Evolutionary conservation across 1,140 invertebrate genomes (phyloP), one percentile per base, ranked within the genome.

Genomic region (Maconellicoccus hirsutus): DNA sequence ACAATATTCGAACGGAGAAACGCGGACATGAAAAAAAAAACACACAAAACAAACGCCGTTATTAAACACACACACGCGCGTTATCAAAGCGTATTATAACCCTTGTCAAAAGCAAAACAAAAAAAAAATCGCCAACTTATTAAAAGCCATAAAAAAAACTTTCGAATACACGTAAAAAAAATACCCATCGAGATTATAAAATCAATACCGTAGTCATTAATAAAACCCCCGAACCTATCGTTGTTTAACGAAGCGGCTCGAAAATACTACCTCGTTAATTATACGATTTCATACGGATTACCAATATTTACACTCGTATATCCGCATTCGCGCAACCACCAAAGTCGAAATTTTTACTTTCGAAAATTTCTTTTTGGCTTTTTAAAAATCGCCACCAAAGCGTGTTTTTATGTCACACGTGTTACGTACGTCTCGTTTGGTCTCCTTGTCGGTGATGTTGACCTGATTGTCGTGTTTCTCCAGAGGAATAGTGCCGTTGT

Each of bases 401-500:
- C 12, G 29, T 33, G 4, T 33, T 12, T 6, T 33, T 33, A 6
- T 33, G 29, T 6, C 29, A 33, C 12, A 33, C 29, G 12, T 3
- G 12, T 12, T 33, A 12, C 3, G 29, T 33, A 33, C 29, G 12
- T 12, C 29, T 33, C 4, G 29, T 33, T 33, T 33, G 29, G 3
- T 33, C 29, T 33, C 29, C 12, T 6, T 33, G 4, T 33, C 29
- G 29, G 29, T 33, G 29, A 33, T 33, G 29, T 12, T 33, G 4
- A 52, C n/a, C 4, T 52, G 7, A 12, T 23, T 25, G 22, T 23
- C 21, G 10, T 66, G 3, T 25, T 23, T 4, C 4, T 66, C 22
- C 61, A 66, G 16, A 2, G 22, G 61, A 6, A 8, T 8, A 16
- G 89, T 87, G 10, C 86, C 84, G 76, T 93, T 93, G 80, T 84